These are phyloP conservation scores for Danaus melanippus DNA, from an alignment of 1,140 invertebrate species.

Conservation along the genomic window DNA sequence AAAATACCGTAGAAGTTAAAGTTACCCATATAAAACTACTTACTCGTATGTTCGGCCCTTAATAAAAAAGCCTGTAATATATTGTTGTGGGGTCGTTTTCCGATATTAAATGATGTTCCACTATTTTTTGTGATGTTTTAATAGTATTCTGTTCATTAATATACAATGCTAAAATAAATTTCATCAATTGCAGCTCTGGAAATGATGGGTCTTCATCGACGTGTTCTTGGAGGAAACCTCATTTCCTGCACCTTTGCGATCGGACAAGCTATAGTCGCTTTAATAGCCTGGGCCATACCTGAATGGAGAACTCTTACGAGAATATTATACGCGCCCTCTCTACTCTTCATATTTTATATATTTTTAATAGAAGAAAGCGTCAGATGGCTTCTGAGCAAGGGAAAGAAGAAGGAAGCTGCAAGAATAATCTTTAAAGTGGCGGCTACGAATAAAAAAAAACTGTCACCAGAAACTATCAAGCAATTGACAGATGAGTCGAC, in stretches of 20 bases:
- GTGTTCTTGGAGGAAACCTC: conserved; percentile 81
- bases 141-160: no score
- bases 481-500: conserved; percentile 34
- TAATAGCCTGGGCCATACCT: conserved; percentile 78
- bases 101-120: no score
- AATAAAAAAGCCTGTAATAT: no score
- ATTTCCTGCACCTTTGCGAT: conserved; percentile 81
- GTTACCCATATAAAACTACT: no score
- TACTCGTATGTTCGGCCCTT: no score
- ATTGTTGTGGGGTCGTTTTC: no score
- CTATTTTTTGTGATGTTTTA: no score
- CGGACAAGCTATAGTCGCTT: conserved; percentile 79
- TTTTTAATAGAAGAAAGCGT: conserved; percentile 77
- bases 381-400: conserved; percentile 73
- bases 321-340: conserved; percentile 71
- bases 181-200: conserved; percentile 78
- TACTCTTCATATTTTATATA: conserved; percentile 76
- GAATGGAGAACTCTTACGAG: conserved; percentile 82
- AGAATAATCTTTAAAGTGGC: conserved; percentile 76
- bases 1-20: no score
- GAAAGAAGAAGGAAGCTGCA: conserved; percentile 77
- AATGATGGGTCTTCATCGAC: conserved; percentile 79
- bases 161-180: conserved; percentile 3
- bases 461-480: conserved; percentile 44
- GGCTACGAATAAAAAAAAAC: conserved; percentile 73